These are phyloP conservation scores for Norana najaformis DNA, from an alignment of 2,888 invertebrate species.

Conservation along the genomic window DNA sequence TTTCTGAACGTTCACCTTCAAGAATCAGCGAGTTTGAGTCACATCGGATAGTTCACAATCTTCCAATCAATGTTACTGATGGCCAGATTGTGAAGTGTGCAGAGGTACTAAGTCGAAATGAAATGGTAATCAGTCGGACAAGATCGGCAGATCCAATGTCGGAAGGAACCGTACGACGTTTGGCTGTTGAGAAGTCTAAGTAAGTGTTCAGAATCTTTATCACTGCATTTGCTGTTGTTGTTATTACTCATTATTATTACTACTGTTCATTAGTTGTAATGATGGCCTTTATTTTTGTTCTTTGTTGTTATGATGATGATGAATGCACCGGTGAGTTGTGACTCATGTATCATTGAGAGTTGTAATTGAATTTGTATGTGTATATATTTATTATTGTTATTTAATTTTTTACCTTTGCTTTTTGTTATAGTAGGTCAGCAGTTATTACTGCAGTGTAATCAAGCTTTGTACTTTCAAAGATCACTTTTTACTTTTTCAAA, in stretches of 20 bases:
- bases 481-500: too few species aligned
- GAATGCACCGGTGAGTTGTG: background rate
- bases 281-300: background rate
- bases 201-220: conserved; percentile 38
- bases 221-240: background rate
- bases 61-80: conserved; percentile 56
- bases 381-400: too few species aligned
- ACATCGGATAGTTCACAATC: conserved; percentile 52
- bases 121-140: conserved; percentile 52
- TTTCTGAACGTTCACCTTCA: conserved; percentile 18
- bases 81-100: conserved; percentile 58
- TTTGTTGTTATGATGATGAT: background rate
- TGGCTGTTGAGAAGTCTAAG: conserved; percentile 51
- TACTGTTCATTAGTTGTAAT: background rate
- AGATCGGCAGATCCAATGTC: conserved; percentile 42
- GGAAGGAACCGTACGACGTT: conserved; percentile 52
- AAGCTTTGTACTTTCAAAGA: too few species aligned
- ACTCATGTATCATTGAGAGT: background rate
- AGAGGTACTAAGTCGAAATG: conserved; percentile 57
- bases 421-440: background rate
- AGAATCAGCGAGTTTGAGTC: conserved; percentile 55
- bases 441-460: too few species aligned
- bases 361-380: background rate
- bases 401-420: background rate
- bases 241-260: background rate